Evolutionary conservation across 2,113 vertebrate genomes (phyloP), one percentile per base, ranked within the genome.

Genomic region (Archilochus colubris): DNA sequence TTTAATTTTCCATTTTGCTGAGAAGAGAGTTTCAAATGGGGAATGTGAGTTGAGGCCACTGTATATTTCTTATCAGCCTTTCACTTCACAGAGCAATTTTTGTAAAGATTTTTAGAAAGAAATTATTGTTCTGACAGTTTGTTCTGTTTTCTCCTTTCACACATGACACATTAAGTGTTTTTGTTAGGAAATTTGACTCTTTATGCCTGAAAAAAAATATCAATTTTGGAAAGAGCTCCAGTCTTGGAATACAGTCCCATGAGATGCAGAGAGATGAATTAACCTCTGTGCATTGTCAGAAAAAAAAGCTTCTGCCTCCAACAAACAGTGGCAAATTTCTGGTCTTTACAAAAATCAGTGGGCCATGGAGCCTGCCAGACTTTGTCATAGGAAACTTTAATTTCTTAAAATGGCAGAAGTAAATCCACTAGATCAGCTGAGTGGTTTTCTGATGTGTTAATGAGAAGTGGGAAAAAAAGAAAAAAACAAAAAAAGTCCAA

Each of bases 401-500:
- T 61, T 72, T 38, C 33, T 77, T 51, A 44, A 59, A 77, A 44
- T 30, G n/a, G 20, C 8, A 61, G 40, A 73, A 90, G 24, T 11
- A 57, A 73, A 82, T 14, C 33, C 33, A 50, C 72, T 70, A 55
- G n/a, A n/a, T 50, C 40, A 82, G 10, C 66, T 62, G 66, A 77
- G 23, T 82, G 40, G 4, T 22, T 89, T 86, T 72, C 44, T 76
- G 25, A 27, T 33, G 10, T 36, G 20, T 62, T 69, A 69, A 57
- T n/a, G 28, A 64, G 40, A 50, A 48, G 16, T 1, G 2, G 46
- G 46, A 21, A 21, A 1, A 1, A 12, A 3, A 31, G 3, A 9
- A 44, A 28, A 30, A 25, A 31, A 25, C 4, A 11, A 14, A 16
- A 38, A 46, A 50, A 28, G 3, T 10, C 9, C 66, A 51, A 0